phyloP scores from a whole-genome alignment of 2,113 vertebrate species.

The Gallinago undulata region DNA sequence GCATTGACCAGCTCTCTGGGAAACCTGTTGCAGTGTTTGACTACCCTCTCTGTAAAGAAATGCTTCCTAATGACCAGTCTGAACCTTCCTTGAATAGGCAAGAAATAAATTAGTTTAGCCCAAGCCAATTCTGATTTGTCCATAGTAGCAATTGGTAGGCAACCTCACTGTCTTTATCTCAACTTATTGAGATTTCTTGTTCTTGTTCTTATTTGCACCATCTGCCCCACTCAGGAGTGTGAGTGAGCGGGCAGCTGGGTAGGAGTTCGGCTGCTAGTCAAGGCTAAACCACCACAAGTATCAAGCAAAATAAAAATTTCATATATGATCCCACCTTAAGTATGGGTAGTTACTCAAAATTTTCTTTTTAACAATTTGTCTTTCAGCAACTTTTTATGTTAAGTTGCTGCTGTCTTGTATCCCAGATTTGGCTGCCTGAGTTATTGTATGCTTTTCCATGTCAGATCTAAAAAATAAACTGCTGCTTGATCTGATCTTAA shows the following conservation, averaged over 20 bases:
- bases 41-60: not conserved
- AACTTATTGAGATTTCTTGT: not conserved
- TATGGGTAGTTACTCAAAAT: not conserved
- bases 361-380: not conserved
- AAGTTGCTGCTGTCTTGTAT: not conserved
- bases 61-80: not conserved
- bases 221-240: not conserved
- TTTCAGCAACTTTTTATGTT: not conserved
- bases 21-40: not conserved
- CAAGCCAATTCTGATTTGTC: not conserved
- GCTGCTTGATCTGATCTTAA: not conserved
- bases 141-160: not conserved
- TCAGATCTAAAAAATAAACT: not conserved
- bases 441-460: not conserved
- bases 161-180: not conserved
- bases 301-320: not conserved
- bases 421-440: not conserved
- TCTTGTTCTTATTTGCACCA: not conserved
- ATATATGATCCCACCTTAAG: not conserved
- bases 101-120: not conserved
- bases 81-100: not conserved
- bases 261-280: not conserved
- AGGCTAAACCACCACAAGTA: not conserved
- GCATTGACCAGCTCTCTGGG: not conserved
- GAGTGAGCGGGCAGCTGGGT: not conserved